These are phyloP conservation scores for Argyrosomus regius DNA, from an alignment of 2,797 vertebrate species.

Conservation along the genomic window DNA sequence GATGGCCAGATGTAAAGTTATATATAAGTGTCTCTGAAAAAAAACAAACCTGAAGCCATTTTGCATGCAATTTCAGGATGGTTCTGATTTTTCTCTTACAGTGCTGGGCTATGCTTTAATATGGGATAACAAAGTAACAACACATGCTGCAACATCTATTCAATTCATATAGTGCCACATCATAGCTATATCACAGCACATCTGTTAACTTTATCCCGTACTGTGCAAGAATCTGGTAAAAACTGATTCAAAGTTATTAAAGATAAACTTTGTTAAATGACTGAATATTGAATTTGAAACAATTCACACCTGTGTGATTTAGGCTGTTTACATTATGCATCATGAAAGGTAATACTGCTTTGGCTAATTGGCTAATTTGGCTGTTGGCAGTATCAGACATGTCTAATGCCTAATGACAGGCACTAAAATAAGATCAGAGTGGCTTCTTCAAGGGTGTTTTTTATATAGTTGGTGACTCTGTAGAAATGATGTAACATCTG, in stretches of 20 bases:
- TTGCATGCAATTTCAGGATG: not conserved
- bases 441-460: conserved; percentile 11
- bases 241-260: not conserved
- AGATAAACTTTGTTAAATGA: not conserved
- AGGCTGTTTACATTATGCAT: not conserved
- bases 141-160: too few species aligned
- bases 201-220: not conserved
- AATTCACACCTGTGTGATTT: not conserved
- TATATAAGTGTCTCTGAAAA: not conserved
- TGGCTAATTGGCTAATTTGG: not conserved
- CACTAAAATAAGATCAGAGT: conserved; percentile 13
- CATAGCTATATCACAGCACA: too few species aligned
- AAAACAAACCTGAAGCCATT: not conserved
- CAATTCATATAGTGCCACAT: too few species aligned
- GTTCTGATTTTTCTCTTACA: not conserved
- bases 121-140: conserved; percentile 9
- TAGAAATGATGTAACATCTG: conserved; percentile 8
- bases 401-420: conserved; percentile 23
- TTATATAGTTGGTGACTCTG: conserved; percentile 1
- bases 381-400: not conserved
- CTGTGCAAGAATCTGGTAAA: not conserved
- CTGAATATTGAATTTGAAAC: not conserved
- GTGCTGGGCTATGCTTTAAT: not conserved
- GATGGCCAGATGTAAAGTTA: not conserved
- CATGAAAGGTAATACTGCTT: not conserved